These are phyloP conservation scores for Crotalus viridis DNA, from an alignment of 2,113 vertebrate species.

Conservation along the genomic window DNA sequence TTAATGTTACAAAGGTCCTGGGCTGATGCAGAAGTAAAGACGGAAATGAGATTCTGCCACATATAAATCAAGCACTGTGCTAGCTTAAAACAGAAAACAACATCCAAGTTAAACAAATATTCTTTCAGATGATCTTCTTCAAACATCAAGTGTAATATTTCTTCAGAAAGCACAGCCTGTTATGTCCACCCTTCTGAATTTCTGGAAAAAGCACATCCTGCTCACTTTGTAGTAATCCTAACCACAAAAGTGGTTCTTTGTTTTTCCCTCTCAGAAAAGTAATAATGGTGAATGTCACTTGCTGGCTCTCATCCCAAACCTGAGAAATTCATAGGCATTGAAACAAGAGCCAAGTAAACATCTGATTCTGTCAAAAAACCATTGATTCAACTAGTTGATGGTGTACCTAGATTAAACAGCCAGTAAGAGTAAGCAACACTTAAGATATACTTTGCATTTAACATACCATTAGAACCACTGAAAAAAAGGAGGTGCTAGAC, in stretches of 20 bases:
- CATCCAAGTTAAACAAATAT: neutral
- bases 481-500: neutral
- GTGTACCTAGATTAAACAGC: neutral
- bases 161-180: neutral
- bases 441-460: neutral
- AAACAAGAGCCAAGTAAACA: neutral
- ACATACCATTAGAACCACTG: neutral
- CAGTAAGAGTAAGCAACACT: neutral
- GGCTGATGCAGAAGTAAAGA: conserved; percentile 28
- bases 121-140: neutral
- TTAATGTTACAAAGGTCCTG: conserved; percentile 20
- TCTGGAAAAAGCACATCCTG: neutral
- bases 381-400: neutral
- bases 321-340: neutral
- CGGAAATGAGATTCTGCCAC: conserved; percentile 23
- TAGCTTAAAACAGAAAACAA: neutral
- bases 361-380: neutral
- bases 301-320: neutral
- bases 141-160: neutral
- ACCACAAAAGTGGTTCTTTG: neutral
- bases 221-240: neutral
- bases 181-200: neutral
- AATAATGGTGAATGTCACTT: neutral
- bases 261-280: neutral
- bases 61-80: neutral